phyloP scores from a whole-genome alignment of 2,797 vertebrate species.

The Apogon talboti region DNA sequence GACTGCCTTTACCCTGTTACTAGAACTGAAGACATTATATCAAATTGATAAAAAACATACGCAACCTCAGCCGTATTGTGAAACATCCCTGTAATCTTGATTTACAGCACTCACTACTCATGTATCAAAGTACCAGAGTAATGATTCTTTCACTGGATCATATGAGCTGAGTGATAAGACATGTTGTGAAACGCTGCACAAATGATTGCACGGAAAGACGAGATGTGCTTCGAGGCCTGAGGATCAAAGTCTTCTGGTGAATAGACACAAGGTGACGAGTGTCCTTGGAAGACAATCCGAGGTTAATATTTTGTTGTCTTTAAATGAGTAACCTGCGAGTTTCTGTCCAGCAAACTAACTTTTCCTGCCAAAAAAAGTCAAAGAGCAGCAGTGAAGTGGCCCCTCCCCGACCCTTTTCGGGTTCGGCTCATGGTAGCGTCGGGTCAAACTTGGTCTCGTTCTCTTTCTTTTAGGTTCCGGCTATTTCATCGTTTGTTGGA shows the following conservation, averaged over 20 bases:
- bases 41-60: not conserved
- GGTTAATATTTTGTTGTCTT: not conserved
- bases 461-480: not conserved
- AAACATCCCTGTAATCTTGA: constrained; percentile 2
- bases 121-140: constrained; percentile 16
- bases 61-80: not conserved
- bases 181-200: constrained; percentile 31
- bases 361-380: no score
- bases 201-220: not conserved
- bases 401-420: not conserved
- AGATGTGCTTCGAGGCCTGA: constrained; percentile 9
- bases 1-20: not conserved
- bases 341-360: not conserved
- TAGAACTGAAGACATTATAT: not conserved
- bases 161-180: constrained; percentile 45
- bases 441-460: not conserved
- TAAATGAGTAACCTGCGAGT: not conserved
- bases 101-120: constrained; percentile 9
- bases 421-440: not conserved
- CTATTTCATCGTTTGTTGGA: constrained; percentile 23
- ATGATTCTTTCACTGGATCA: constrained; percentile 22
- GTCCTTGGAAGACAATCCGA: not conserved
- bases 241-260: constrained; percentile 33
- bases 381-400: not conserved
- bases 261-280: not conserved